phyloP scores from a whole-genome alignment of 2,113 vertebrate genomes.

The Mobula hypostoma region DNA sequence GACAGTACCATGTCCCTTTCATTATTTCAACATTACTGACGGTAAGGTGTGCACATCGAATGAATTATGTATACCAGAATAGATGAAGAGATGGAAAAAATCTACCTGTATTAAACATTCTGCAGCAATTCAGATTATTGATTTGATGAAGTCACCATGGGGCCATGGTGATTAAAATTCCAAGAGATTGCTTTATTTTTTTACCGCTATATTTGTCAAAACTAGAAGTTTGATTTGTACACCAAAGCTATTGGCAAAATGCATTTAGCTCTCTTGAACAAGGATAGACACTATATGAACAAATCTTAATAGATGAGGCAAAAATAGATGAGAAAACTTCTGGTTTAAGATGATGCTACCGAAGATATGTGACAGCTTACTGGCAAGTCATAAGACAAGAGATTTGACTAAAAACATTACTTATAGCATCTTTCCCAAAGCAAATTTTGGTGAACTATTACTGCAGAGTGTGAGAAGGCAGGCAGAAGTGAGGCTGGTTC shows the following conservation, averaged over 20 bases:
- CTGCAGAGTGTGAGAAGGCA: no score
- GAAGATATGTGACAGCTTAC: no score
- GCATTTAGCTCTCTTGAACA: not conserved
- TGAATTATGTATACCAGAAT: not conserved
- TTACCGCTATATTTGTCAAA: not conserved
- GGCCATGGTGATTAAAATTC: not conserved
- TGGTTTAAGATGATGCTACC: no score
- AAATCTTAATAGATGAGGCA: no score
- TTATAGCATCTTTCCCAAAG: no score
- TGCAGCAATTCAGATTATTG: not conserved
- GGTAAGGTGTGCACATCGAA: not conserved
- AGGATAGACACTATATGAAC: not conserved
- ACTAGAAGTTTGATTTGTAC: not conserved
- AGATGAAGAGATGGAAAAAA: not conserved
- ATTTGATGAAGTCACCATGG: not conserved
- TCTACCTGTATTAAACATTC: not conserved
- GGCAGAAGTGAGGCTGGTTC: no score
- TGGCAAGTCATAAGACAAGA: no score
- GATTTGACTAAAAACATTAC: no score
- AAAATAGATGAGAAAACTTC: no score
- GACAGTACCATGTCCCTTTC: not conserved
- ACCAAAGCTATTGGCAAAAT: not conserved
- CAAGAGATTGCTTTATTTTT: no score
- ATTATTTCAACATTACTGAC: constrained; percentile 24
- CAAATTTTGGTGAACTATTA: no score